phyloP scores from a whole-genome alignment of 2,797 vertebrate species.

The Protonibea diacanthus region DNA sequence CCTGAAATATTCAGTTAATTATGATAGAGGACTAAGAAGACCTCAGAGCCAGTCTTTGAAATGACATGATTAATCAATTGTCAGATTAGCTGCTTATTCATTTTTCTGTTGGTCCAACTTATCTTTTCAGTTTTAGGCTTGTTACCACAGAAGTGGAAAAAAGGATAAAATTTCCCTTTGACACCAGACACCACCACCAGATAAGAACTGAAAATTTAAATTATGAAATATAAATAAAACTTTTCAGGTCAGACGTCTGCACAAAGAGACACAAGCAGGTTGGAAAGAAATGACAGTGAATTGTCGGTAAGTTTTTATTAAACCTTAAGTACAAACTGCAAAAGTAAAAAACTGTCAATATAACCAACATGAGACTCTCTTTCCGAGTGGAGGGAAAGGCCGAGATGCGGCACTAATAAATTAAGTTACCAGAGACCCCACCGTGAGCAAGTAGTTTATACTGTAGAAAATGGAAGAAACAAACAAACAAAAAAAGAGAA shows the following conservation, averaged over 20 bases:
- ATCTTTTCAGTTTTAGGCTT: not conserved
- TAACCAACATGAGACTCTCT: slow-evolving; percentile 97
- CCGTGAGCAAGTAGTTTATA: slow-evolving; percentile 94
- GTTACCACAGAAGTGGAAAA: not conserved
- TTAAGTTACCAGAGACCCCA: slow-evolving; percentile 94
- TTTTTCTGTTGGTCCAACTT: no score
- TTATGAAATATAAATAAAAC: not conserved
- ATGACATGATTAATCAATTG: not conserved
- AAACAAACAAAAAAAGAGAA: slow-evolving; percentile 80
- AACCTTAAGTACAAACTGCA: slow-evolving; percentile 99
- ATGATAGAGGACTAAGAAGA: not conserved
- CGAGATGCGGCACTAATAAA: slow-evolving; percentile 98
- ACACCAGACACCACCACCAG: not conserved
- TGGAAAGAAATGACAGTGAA: slow-evolving; percentile 84
- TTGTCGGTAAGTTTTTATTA: slow-evolving; percentile 96
- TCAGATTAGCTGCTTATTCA: not conserved
- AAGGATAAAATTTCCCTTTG: not conserved
- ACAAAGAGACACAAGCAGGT: slow-evolving; percentile 53
- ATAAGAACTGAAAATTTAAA: not conserved
- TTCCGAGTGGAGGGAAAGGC: slow-evolving; percentile 91
- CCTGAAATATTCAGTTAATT: not conserved
- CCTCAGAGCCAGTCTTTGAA: not conserved
- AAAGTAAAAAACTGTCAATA: slow-evolving; percentile 98
- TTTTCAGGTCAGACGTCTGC: not conserved
- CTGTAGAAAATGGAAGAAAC: slow-evolving; percentile 91